phyloP scores from a whole-genome alignment of 2,888 invertebrate species.

The Sphaerophoria taeniata region DNA sequence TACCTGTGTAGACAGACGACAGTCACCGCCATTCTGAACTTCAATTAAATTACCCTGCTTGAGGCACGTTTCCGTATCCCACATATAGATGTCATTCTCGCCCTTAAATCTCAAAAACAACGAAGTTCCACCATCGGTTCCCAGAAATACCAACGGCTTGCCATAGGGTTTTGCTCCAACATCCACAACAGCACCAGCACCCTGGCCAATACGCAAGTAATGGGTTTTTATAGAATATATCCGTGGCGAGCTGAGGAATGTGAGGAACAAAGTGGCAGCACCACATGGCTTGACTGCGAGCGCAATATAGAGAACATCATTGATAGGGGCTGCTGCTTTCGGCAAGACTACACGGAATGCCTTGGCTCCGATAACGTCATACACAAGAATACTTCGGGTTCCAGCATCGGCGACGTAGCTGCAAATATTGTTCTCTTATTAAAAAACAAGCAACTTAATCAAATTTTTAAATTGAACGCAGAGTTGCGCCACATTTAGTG shows the following conservation, averaged over 20 bases:
- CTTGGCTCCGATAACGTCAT: slow-evolving; percentile 83
- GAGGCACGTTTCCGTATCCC: slow-evolving; percentile 86
- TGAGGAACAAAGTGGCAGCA: slow-evolving; percentile 84
- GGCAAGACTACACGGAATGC: slow-evolving; percentile 86
- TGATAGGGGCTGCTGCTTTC: slow-evolving; percentile 83
- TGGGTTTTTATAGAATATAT: slow-evolving; percentile 85
- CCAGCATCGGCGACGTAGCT: slow-evolving; percentile 82
- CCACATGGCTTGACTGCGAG: slow-evolving; percentile 84
- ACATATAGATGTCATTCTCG: slow-evolving; percentile 86
- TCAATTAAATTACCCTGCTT: slow-evolving; percentile 84
- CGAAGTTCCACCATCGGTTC: slow-evolving; percentile 85
- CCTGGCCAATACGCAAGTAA: slow-evolving; percentile 84
- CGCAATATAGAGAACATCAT: slow-evolving; percentile 86
- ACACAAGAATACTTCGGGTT: slow-evolving; percentile 83
- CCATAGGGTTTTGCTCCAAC: slow-evolving; percentile 84
- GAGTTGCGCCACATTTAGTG: too few relatives aligned
- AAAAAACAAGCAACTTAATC: not conserved
- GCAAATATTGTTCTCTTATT: not conserved
- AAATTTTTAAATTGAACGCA: not conserved
- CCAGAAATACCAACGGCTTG: slow-evolving; percentile 84
- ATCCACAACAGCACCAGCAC: slow-evolving; percentile 85
- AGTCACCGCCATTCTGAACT: slow-evolving; percentile 85
- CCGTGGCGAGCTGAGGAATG: slow-evolving; percentile 84
- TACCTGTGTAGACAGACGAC: slow-evolving; percentile 85
- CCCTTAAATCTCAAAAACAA: slow-evolving; percentile 87